These are phyloP conservation scores for Scarus forsteni DNA, from an alignment of 2,797 vertebrate genomes.

Conservation along the genomic window DNA sequence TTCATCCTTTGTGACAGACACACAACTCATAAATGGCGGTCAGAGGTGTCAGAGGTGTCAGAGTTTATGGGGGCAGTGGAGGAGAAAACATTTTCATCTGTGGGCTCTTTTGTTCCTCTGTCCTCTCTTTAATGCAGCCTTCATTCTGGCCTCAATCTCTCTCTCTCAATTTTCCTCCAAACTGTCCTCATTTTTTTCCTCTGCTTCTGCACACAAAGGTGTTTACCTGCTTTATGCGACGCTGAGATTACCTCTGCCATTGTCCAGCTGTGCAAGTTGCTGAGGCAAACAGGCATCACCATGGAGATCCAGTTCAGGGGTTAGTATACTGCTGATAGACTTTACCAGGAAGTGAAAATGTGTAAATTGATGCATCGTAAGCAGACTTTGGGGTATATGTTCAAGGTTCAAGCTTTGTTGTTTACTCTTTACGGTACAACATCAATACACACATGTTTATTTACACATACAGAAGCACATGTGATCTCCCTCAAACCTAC, in stretches of 20 bases:
- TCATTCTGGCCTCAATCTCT: slow-evolving; percentile 47
- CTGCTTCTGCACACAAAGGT: slow-evolving; percentile 56
- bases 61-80: slow-evolving; percentile 60
- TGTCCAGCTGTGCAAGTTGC: slow-evolving; percentile 47
- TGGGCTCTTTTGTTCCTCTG: slow-evolving; percentile 38
- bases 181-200: slow-evolving; percentile 55
- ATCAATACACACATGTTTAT: not conserved
- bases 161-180: slow-evolving; percentile 47
- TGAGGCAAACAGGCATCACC: slow-evolving; percentile 58
- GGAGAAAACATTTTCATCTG: slow-evolving; percentile 36
- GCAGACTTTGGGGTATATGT: slow-evolving; percentile 39
- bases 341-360: slow-evolving; percentile 55
- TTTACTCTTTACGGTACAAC: slow-evolving; percentile 37
- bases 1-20: slow-evolving; percentile 2
- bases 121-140: slow-evolving; percentile 34
- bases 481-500: not conserved
- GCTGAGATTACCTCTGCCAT: slow-evolving; percentile 63
- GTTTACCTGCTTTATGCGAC: slow-evolving; percentile 64
- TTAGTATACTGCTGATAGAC: slow-evolving; percentile 55
- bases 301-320: slow-evolving; percentile 72
- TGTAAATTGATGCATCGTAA: slow-evolving; percentile 45
- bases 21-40: slow-evolving; percentile 9
- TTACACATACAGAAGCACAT: not conserved
- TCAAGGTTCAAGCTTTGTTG: slow-evolving; percentile 16
- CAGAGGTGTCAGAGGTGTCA: slow-evolving; percentile 40